A percentile compares a stretch with the other conserved stretches of the same genome.
These are phyloP conservation scores for Zoanthus gigantus DNA, from an alignment of 92 coral and sea anemone genomes.

Conservation along the genomic window DNA sequence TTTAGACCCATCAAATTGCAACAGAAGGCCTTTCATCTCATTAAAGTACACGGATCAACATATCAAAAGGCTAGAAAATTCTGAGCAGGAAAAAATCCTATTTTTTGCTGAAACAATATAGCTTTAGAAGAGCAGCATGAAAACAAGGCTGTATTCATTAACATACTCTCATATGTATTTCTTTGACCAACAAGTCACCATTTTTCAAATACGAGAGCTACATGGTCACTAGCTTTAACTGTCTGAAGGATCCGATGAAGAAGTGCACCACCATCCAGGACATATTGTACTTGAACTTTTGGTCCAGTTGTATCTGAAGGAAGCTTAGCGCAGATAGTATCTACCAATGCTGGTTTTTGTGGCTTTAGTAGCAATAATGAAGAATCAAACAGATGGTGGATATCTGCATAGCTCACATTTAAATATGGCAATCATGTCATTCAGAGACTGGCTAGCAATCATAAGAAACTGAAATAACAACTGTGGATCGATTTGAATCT, in stretches of 20 bases:
- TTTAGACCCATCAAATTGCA: too few species aligned
- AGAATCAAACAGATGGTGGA: constrained; percentile 53
- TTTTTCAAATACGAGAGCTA: too few species aligned
- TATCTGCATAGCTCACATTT: constrained; percentile 43
- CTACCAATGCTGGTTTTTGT: constrained; percentile 5
- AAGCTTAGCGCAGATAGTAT: constrained; percentile 1
- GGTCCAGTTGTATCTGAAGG: constrained; percentile 42
- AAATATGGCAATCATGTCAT: constrained; percentile 31
- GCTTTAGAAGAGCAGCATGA: too few species aligned
- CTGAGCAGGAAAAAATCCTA: too few species aligned
- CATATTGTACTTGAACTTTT: constrained; percentile 2
- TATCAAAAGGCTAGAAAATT: too few species aligned
- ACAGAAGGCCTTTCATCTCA: too few species aligned
- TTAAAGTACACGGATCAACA: too few species aligned
- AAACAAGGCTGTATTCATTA: too few species aligned
- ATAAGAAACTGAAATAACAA: constrained; percentile 42
- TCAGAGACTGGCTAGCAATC: constrained; percentile 35
- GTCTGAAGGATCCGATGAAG: background rate
- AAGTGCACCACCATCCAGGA: background rate
- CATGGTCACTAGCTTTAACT: too few species aligned
- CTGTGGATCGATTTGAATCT: constrained; percentile 54
- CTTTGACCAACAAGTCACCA: too few species aligned
- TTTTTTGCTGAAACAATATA: too few species aligned
- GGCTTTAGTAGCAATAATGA: constrained; percentile 45
- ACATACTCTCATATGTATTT: too few species aligned